Evolutionary conservation across 1,140 invertebrate species (phyloP).

Genomic region (Drosophila melanogaster): DNA sequence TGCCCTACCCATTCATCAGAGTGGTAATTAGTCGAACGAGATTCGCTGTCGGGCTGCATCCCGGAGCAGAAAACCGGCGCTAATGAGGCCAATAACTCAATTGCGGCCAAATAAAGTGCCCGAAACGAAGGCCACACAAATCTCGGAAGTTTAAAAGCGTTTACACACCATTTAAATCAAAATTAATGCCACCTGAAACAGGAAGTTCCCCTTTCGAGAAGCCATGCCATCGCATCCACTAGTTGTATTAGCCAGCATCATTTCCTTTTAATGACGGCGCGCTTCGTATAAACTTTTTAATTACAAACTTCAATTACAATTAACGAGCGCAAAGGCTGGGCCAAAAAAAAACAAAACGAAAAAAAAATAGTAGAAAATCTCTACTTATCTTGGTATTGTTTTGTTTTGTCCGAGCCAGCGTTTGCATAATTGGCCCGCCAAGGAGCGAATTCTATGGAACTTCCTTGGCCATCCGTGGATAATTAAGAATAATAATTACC

Average conservation of each 20-base stretch:
- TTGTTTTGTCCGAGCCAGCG: conserved; percentile 25
- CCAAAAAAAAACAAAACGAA: conserved; percentile 27
- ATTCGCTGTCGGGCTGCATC: conserved; percentile 39
- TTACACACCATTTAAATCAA: conserved; percentile 80
- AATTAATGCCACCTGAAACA: conserved; percentile 61
- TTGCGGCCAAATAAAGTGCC: conserved; percentile 56
- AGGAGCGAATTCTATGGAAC: conserved; percentile 14
- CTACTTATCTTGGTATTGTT: conserved; percentile 24
- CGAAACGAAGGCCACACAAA: conserved; percentile 41
- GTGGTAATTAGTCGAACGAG: conserved; percentile 35
- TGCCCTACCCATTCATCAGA: conserved; percentile 32
- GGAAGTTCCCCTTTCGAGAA: neutral
- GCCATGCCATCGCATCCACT: neutral
- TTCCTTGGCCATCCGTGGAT: conserved; percentile 35
- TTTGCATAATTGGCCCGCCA: conserved; percentile 63
- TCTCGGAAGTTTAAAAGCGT: conserved; percentile 64
- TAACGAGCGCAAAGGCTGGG: conserved; percentile 58
- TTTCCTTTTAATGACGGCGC: conserved; percentile 75
- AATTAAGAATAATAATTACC: conserved; percentile 66
- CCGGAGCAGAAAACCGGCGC: conserved; percentile 25
- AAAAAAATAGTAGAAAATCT: neutral
- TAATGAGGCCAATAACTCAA: conserved; percentile 76
- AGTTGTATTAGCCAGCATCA: conserved; percentile 60
- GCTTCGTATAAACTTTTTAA: conserved; percentile 78
- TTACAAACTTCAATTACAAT: conserved; percentile 83